phyloP scores from a whole-genome alignment of 1,140 invertebrate genomes.

The Drosophila nigrodunni region DNA sequence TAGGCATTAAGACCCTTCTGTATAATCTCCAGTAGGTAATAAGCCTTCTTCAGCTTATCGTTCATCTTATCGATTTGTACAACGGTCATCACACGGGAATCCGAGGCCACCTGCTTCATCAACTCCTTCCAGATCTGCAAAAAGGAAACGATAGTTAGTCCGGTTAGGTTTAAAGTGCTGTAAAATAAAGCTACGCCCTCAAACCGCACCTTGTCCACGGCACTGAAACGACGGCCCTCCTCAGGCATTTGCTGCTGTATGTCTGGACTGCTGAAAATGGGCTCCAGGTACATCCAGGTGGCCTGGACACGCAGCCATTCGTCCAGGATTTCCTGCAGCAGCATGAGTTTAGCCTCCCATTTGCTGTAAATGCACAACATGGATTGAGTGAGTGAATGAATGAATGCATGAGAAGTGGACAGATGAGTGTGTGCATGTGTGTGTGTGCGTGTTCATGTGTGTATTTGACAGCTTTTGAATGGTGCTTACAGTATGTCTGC shows the following conservation, averaged over 20 bases:
- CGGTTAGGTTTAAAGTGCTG: not conserved
- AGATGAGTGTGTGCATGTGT: slow-evolving; percentile 5
- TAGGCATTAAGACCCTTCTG: slow-evolving; percentile 97
- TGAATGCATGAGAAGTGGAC: slow-evolving; percentile 15
- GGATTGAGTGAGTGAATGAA: not conserved
- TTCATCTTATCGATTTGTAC: slow-evolving; percentile 97
- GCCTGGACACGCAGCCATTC: slow-evolving; percentile 98
- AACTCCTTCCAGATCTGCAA: slow-evolving; percentile 93
- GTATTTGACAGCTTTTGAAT: slow-evolving; percentile 34
- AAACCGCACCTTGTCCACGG: slow-evolving; percentile 91
- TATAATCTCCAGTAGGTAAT: slow-evolving; percentile 93
- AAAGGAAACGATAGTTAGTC: not conserved
- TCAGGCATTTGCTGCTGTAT: slow-evolving; percentile 98
- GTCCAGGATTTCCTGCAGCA: slow-evolving; percentile 96
- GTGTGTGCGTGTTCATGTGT: slow-evolving; percentile 10
- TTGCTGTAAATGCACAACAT: slow-evolving; percentile 75
- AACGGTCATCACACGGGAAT: slow-evolving; percentile 93
- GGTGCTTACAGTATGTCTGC: slow-evolving; percentile 89
- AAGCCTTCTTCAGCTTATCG: slow-evolving; percentile 95
- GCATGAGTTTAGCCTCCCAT: slow-evolving; percentile 92
- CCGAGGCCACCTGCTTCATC: slow-evolving; percentile 92
- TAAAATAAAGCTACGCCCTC: no score
- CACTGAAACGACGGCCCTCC: slow-evolving; percentile 93
- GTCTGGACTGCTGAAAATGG: slow-evolving; percentile 98
- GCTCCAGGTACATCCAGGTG: slow-evolving; percentile 99